Base-by-base conservation (phyloP, 2,113 vertebrate species). In the Bos javanicus region DNA sequence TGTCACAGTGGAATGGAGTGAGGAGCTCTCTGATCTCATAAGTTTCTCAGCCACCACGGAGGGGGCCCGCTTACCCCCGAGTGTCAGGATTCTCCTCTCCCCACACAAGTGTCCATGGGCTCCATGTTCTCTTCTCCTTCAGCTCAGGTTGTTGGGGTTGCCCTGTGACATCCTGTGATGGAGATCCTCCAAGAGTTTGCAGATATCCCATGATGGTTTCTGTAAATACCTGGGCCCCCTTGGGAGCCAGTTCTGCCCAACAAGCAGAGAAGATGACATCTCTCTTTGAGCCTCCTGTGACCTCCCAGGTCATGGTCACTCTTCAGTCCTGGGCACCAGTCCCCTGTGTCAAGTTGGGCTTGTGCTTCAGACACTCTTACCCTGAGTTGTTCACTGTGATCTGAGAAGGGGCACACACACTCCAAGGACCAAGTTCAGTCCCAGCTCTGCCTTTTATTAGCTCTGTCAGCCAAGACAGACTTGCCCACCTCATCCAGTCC, bases 1-100 rank as follows among this genome's bases (percentile, higher is more conserved):
- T 21, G 0, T 92, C 64, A n/a, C 36, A 0, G 54, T 82, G 48
- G 82, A 94, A 23, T 98, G 98, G 98, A 95, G 98, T 98, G 85
- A 92, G 93, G 19, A 25, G 1, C 1, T 8, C n/a, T 36, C 56
- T n/a, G 33, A n/a, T 4, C 83, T 50, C 21, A 7, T 1, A 1
- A 1, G 0, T 50, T 12, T 23, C 28, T 57, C 17, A 2, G 1
- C 16, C 13, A 30, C 10, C 12, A 23, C 0, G 13, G 10, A 39
- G 25, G 14, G 17, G 9, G 6, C 4, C 62, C 16, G 2, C n/a
- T 78, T 26, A 7, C 28, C 13, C 33, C 74, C 5, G 2, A 36
- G 36, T 3, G 6, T 60, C 54, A 39, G 26, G 43, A 15, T 83
- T 36, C 62, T 48, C 43, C 43, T 76, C 23, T 36, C 9, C 50